These are phyloP conservation scores for Sphaerophoria taeniata DNA, from an alignment of 2,888 invertebrate genomes.

Conservation along the genomic window DNA sequence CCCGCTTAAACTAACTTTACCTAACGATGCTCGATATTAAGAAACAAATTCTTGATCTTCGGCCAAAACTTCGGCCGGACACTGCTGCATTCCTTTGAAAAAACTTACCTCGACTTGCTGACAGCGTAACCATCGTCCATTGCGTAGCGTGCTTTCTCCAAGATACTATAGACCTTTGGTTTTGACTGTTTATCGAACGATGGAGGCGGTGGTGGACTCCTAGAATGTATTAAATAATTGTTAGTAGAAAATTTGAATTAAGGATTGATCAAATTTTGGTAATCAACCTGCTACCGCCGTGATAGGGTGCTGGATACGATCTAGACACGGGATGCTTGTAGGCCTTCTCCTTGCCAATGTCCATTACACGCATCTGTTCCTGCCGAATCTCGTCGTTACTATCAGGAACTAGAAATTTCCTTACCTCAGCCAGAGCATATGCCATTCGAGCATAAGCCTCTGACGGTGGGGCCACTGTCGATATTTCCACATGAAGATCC, in stretches of 20 bases:
- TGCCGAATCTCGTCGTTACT: conserved; percentile 81
- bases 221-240: conserved; percentile 9
- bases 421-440: conserved; percentile 91
- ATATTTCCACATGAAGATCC: conserved; percentile 95
- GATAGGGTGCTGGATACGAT: conserved; percentile 77
- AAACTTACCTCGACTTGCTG: conserved; percentile 81
- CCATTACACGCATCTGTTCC: conserved; percentile 81
- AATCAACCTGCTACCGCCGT: conserved; percentile 52
- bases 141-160: conserved; percentile 91
- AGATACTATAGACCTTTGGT: conserved; percentile 92
- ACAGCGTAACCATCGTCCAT: conserved; percentile 90
- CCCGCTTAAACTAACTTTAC: too few species aligned
- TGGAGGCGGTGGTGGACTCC: conserved; percentile 81
- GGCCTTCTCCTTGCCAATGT: conserved; percentile 80
- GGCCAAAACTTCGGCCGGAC: too few species aligned
- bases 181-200: conserved; percentile 84
- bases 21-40: too few species aligned
- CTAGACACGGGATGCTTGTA: conserved; percentile 77
- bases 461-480: conserved; percentile 94
- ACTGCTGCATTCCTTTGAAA: too few species aligned
- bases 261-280: background rate
- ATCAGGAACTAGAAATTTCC: conserved; percentile 91
- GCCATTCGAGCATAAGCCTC: conserved; percentile 94
- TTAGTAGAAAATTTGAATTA: background rate
- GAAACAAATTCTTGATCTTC: too few species aligned